Base-by-base conservation (phyloP, 2,888 invertebrate genomes). In the Netelia virgata region DNA sequence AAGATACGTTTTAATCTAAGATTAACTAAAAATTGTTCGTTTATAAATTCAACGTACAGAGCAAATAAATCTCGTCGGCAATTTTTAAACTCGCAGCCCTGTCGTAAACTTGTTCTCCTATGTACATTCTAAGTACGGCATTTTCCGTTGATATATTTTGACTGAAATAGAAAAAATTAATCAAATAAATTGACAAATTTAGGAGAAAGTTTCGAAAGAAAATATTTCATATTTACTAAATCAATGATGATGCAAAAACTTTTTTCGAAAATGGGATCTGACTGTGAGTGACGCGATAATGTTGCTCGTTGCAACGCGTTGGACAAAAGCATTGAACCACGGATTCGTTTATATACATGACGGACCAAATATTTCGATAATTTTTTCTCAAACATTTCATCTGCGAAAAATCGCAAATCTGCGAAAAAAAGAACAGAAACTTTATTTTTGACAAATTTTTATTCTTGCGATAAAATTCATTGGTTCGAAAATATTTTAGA, bases 121-220 rank as follows among this genome's bases (percentile, higher is more conserved):
- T 82, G 63, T 69, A 90, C n/a, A 89, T 83, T 9, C 63, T 79
- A 11, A 89, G 36, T 43, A 87, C 11, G 0, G 86, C 84, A 6
- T 74, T 66, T 5, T 20, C 20, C 0, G 8, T 0, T n/a, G 86
- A 11, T 18, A 76, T 5, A 23, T 84, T 84, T 2, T 10, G 23
- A 36, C 89, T 89, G 64, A 5, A 84, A 86, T 20, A 6, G n/a
- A 55, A 9, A 20, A 14, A 50, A 14, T 50, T 36, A 36, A 53
- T 14, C 9, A 16, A 11, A 20, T 5, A 53, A 8, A 0, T 23
- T 36, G 28, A 0, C 3, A 55, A 36, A 20, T 41, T 8, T 43
- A 16, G n/a, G 3, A 47, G 18, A 20, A 64, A 20, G 36, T 66
- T 66, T 36, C 3, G 2, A 10, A 1, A 9, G 18, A 16, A 16